Evolutionary conservation across 1,140 invertebrate genomes (phyloP), one percentile per base, ranked within the genome.

Genomic region (Drosophila biarmipes): DNA sequence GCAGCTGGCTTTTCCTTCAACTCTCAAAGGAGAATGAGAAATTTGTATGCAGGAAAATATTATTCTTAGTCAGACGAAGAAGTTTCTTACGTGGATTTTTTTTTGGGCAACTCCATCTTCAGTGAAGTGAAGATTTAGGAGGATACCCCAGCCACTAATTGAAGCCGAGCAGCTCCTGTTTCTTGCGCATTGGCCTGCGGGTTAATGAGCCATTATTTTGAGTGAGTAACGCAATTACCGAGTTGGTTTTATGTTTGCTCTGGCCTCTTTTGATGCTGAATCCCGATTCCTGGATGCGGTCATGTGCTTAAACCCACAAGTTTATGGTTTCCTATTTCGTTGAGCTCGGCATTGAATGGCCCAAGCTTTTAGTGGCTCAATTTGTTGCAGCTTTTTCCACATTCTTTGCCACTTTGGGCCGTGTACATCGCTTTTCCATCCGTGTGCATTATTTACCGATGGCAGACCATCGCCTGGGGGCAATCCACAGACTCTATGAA

Each of bases 141-240:
- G 15, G 42, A 24, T 40, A 38, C 29, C 24, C 49, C 31, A 48
- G 51, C 48, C 27, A 38, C 49, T 69, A 69, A 71, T 69, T 71
- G 48, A 69, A 48, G 67, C 34, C 27, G n/a, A 34, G 27, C 29
- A 46, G 49, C n/a, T 56, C 11, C 38, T 27, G 37, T 46, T 68
- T 12, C 40, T 34, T 37, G 34, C 49, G 24, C 58, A 63, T 46
- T 15, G 43, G 45, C 37, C 29, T 24, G 40, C 17, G 17, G 31
- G 69, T 58, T 64, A 80, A 80, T 72, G 78, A 59, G 77, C 38
- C 73, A 80, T 75, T 80, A 75, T 45, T 72, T 80, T 80, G 72
- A 75, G 72, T 80, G 78, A 61, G 64, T 71, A 80, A 80, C 64
- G 64, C 78, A 80, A 80, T 80, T 76, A 80, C 78, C 57, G 49